Conservation (phyloP, 2,113 vertebrate species). For the Stercorarius parasiticus region DNA sequence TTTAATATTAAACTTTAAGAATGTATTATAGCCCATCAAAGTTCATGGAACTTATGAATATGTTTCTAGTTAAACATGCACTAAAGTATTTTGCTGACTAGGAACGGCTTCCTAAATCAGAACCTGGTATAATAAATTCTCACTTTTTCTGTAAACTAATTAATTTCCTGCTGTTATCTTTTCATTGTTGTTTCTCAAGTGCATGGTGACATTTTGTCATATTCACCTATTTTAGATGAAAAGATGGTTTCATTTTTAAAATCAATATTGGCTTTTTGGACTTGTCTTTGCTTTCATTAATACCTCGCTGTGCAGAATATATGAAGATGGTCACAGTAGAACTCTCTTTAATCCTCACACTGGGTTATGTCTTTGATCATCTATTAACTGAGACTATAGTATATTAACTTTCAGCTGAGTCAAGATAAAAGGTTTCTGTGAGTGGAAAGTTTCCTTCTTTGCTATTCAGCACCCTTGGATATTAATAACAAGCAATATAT, state of each 20-base stretch:
- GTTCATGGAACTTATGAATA: not conserved
- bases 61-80: conserved; percentile 5
- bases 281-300: conserved; percentile 62
- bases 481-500: conserved; percentile 54
- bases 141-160: conserved; percentile 49
- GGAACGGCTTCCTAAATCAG: not conserved
- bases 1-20: conserved; percentile 3
- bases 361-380: conserved; percentile 62
- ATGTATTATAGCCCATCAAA: not conserved
- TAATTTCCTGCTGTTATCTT: conserved; percentile 61
- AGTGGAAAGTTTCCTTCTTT: conserved; percentile 45
- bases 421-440: conserved; percentile 55
- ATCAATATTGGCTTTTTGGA: conserved; percentile 64
- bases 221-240: conserved; percentile 61
- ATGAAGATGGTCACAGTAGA: conserved; percentile 33
- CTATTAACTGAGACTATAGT: conserved; percentile 70
- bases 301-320: conserved; percentile 23
- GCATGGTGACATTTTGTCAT: conserved; percentile 58
- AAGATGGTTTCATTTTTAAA: conserved; percentile 67
- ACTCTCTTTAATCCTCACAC: conserved; percentile 51
- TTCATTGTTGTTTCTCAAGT: conserved; percentile 63
- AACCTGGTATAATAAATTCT: conserved; percentile 17
- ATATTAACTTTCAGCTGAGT: conserved; percentile 52
- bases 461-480: conserved; percentile 39
- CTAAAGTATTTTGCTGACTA: conserved; percentile 5